These are phyloP conservation scores for Pseudonaja textilis DNA, from an alignment of 2,113 vertebrate species.

Conservation along the genomic window DNA sequence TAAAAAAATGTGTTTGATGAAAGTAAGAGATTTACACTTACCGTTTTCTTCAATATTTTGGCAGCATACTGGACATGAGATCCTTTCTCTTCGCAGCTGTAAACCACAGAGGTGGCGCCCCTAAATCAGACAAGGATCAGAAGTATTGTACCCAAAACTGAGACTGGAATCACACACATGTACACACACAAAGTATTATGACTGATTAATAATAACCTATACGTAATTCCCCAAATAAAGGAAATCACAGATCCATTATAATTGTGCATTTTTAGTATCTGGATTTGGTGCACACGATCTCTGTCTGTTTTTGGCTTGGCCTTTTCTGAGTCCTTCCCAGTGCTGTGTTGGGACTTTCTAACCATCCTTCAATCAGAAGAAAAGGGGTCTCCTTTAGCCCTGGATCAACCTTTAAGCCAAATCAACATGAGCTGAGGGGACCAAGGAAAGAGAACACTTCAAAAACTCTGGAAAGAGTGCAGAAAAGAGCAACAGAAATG, in stretches of 20 bases:
- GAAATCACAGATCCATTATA: background rate
- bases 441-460: background rate
- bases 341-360: background rate
- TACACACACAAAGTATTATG: background rate
- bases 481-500: too few relatives aligned
- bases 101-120: slow-evolving; percentile 86
- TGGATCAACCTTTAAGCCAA: background rate
- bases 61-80: slow-evolving; percentile 77
- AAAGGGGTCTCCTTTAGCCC: background rate
- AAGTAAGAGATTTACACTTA: slow-evolving; percentile 55
- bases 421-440: background rate
- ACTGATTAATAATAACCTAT: background rate
- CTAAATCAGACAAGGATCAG: slow-evolving; percentile 46
- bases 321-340: background rate
- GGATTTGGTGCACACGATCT: background rate
- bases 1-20: background rate
- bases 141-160: background rate
- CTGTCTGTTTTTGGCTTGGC: background rate
- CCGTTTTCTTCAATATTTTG: slow-evolving; percentile 88
- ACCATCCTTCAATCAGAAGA: background rate
- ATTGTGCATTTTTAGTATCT: background rate
- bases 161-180: background rate
- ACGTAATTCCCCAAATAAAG: background rate
- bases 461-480: background rate
- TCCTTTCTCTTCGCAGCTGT: slow-evolving; percentile 83